phyloP scores from a whole-genome alignment of 2,113 vertebrate species.

The Oryzias melastigma region DNA sequence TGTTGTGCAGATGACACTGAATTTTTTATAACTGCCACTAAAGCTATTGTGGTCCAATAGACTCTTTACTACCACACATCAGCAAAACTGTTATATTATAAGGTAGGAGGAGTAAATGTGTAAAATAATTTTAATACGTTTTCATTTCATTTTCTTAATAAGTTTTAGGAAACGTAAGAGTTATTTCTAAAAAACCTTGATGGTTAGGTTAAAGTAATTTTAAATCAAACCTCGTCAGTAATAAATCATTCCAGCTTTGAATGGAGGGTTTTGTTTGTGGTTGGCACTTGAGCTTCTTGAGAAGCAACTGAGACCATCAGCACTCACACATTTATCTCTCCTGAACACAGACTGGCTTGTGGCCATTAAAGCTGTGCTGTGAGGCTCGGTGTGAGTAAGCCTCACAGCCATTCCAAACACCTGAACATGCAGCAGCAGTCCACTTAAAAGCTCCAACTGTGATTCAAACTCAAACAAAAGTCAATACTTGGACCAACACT shows the following conservation, averaged over 20 bases:
- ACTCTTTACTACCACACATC: too few relatives aligned
- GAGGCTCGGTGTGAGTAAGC: constrained; percentile 15
- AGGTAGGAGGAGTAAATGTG: too few relatives aligned
- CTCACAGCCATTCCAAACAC: constrained; percentile 4
- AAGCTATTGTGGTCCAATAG: too few relatives aligned
- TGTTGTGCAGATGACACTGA: too few relatives aligned
- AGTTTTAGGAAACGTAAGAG: too few relatives aligned
- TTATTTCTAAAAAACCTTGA: too few relatives aligned
- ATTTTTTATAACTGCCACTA: too few relatives aligned
- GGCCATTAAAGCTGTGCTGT: constrained; percentile 19
- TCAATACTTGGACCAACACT: background rate
- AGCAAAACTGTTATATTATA: too few relatives aligned
- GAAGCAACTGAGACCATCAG: constrained; percentile 38
- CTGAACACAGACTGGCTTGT: constrained; percentile 31
- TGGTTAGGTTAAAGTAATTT: too few relatives aligned
- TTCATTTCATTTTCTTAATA: too few relatives aligned
- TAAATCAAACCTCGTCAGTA: too few relatives aligned
- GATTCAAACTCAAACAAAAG: constrained; percentile 4
- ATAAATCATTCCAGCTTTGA: background rate
- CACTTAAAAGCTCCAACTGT: background rate
- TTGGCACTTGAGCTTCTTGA: constrained; percentile 38
- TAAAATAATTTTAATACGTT: too few relatives aligned
- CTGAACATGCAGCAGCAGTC: constrained; percentile 2
- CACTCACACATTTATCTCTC: constrained; percentile 39
- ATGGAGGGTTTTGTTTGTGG: constrained; percentile 24